Conservation (phyloP, 1,140 invertebrate species). For the Aphaenogaster ashmeadi region DNA sequence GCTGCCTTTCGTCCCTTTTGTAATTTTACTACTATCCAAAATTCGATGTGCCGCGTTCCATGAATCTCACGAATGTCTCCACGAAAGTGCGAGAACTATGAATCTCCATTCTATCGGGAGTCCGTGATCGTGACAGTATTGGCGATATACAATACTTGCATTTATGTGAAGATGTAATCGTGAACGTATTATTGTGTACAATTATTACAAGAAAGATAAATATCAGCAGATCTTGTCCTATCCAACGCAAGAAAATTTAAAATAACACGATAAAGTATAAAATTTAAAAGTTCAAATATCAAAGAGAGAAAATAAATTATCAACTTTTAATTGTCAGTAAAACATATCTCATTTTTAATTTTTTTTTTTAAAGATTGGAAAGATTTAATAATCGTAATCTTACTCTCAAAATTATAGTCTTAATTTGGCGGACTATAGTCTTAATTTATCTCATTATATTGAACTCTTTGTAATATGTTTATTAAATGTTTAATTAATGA, state of each 20-base stretch:
- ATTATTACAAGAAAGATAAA: background rate
- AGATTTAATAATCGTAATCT: background rate
- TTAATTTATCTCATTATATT: slow-evolving; percentile 1
- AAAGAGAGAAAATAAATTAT: background rate
- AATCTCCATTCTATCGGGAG: background rate
- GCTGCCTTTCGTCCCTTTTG: slow-evolving; percentile 68
- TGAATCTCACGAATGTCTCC: slow-evolving; percentile 67
- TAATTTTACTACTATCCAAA: slow-evolving; percentile 70
- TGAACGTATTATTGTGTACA: background rate
- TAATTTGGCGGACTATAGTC: background rate
- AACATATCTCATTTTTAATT: background rate
- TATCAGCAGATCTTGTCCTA: background rate
- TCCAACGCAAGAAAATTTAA: background rate
- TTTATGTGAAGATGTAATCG: background rate
- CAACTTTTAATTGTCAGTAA: background rate
- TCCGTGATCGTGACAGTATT: background rate
- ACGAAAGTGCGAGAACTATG: background rate
- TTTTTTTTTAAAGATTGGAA: background rate
- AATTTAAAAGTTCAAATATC: background rate
- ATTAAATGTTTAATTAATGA: background rate
- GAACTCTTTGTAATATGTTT: background rate
- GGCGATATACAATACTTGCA: background rate
- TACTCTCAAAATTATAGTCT: background rate
- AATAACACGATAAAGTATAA: background rate
- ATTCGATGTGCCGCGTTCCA: slow-evolving; percentile 75